These are phyloP conservation scores for Neogobius melanostomus DNA, from an alignment of 2,113 vertebrate genomes.

Conservation along the genomic window DNA sequence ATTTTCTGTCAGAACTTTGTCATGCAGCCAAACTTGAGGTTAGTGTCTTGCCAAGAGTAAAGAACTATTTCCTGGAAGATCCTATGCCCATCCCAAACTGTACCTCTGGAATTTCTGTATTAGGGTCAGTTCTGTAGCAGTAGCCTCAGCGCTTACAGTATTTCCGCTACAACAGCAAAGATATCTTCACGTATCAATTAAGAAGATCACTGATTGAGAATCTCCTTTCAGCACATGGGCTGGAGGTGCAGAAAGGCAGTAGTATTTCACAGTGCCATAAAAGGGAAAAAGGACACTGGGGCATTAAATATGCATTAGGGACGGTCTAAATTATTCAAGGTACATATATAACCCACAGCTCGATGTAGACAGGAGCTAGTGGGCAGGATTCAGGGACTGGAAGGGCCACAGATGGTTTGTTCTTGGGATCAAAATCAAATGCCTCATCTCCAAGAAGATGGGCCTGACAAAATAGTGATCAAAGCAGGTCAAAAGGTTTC, in stretches of 20 bases:
- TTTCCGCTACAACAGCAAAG: neutral
- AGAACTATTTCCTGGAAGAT: neutral
- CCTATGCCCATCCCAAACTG: neutral
- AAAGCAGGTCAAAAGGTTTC: constrained; percentile 3
- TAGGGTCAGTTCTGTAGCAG: neutral
- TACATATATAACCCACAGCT: constrained; percentile 72
- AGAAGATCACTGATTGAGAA: constrained; percentile 31
- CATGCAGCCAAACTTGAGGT: constrained; percentile 8
- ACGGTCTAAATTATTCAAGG: constrained; percentile 76
- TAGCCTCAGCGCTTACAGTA: neutral
- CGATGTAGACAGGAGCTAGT: constrained; percentile 59
- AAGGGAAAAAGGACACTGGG: constrained; percentile 69
- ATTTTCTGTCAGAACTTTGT: constrained; percentile 8
- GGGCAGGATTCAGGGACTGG: constrained; percentile 43
- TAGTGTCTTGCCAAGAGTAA: constrained; percentile 1
- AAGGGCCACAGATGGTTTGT: constrained; percentile 24
- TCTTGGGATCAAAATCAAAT: constrained; percentile 40
- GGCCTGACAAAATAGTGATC: neutral
- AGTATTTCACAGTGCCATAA: constrained; percentile 71
- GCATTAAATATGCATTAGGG: constrained; percentile 79
- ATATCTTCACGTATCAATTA: constrained; percentile 15
- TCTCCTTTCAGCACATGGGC: constrained; percentile 22
- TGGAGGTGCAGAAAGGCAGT: constrained; percentile 44
- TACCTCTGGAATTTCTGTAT: neutral
- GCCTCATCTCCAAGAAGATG: constrained; percentile 5